Evolutionary conservation across 2,113 vertebrate species (phyloP), one percentile per base, ranked within the genome.

Genomic region (Propithecus coquereli): DNA sequence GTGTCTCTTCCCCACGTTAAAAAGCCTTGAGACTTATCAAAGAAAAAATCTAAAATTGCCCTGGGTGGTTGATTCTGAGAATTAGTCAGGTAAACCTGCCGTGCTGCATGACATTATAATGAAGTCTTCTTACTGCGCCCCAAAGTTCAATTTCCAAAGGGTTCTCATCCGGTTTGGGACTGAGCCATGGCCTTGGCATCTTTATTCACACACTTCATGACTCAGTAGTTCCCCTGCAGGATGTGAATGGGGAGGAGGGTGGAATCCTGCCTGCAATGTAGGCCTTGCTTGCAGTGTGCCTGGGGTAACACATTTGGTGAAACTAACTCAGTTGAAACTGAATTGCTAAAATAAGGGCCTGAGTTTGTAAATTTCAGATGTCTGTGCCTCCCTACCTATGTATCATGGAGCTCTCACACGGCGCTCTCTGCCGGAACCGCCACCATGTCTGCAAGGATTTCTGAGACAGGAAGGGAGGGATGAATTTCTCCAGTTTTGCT

Each of bases 41-140:
- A 87, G 70, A 40, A 90, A 45, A 84, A 50, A 57, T 87, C 50
- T 83, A 32, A 87, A 87, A 45, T 23, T 83, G 87, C 76, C 59
- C 77, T 84, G 85, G 65, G 54, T 65, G 59, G 61, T 81, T 96
- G 90, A 79, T 82, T 95, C 92, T 79, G 63, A 94, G 94, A 92
- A 88, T 86, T 34, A 59, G 52, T 65, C 20, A 43, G 25, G 70
- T 27, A 40, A 85, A 18, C 61, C 43, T 61, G 27, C 34, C 23
- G 3, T 54, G 70, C 95, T 8, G 43, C 4, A 47, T 25, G 34
- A 52, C 16, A 9, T 71, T n/a, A 0, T 23, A 43, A 45, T 47
- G 63, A 83, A n/a, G 52, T 50, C 77, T 66, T 59, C 54, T 34
- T 22, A 57, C 25, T 52, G 32, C 23, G 20, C 50, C 17, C 50